Base-by-base conservation (phyloP, 1,140 invertebrate genomes). In the Cydia splendana region DNA sequence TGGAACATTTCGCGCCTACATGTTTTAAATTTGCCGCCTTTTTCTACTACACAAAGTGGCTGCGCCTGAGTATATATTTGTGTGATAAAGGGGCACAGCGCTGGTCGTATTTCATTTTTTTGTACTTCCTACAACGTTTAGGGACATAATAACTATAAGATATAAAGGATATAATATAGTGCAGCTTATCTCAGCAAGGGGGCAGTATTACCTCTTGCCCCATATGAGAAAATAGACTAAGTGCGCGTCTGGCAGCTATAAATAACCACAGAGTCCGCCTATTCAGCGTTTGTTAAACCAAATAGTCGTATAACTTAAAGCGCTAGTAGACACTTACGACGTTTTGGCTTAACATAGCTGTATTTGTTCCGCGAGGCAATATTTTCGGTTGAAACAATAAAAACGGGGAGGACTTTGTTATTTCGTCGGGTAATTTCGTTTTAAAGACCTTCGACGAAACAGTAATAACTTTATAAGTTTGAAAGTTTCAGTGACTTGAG, bases 181-280 rank as follows among this genome's bases (percentile, higher is more conserved):
- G 38, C 67, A 15, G 28, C 30, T 71, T 38, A 42, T 45, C 67
- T 42, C 67, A 45, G 67, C 67, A 38, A 71, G 67, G 30, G 51
- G 67, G 67, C 34, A 71, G 67, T 42, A n/a, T 71, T 71, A 38
- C 34, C 67, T 71, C 30, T 62, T 71, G 67, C 67, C 67, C 34
- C 67, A 71, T 71, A 71, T 71, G 67, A 71, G 67, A 71, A 71
- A 71, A 71, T 71, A 45, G 67, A 71, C 67, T 71, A 71, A 71
- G 67, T 18, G 34, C 67, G 34, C 67, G n/a, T 42, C 67, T 42
- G 38, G 15, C 30, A 71, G 34, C 67, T 71, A 71, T 71, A 71
- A 71, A 71, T 71, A 71, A 71, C 67, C 34, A 38, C 10, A 42
- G 30, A 38, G 67, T 34, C 67, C 34, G 67, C 67, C 67, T 45